Base-by-base conservation (phyloP, 2,113 vertebrate genomes). In the Notothenia rossii region DNA sequence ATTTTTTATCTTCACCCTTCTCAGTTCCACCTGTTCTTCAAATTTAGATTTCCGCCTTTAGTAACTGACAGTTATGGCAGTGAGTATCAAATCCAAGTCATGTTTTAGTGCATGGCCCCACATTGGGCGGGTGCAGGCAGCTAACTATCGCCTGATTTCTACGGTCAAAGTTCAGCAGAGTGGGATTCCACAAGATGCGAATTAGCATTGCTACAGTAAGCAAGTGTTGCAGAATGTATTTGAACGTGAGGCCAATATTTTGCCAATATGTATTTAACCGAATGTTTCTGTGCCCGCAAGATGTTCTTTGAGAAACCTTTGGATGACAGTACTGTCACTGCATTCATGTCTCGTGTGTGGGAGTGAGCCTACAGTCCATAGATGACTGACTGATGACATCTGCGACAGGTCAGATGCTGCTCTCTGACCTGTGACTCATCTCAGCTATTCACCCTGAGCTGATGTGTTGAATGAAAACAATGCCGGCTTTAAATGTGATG, bases 351-450 rank as follows among this genome's bases (percentile, higher is more conserved):
- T 66, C 36, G 0, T 48, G 61, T 61, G 63, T 74, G 54, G 61
- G 25, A 71, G n/a, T 36, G 50, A 55, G 43, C 20, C 60, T 62
- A 53, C 60, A 54, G 68, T 73, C 65, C 60, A 45, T 8, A 56
- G 70, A 86, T 62, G 84, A 77, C 67, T 58, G 25, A 78, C 61
- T 3, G 25, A 70, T 56, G 72, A 83, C 75, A 71, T 55, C 61
- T 81, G 45, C 62, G 55, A 56, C 75, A 77, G 65, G 68, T 63
- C 72, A n/a, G 40, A 79, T 59, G 73, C 50, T 13, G 51, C 51
- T 78, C 53, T 72, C 36, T 72, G 65, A 83, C 83, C 65, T 48
- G 65, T 86, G 85, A 89, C 49, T 86, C 78, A 84, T 67, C 56
- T 29, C 55, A 33, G 66, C 46, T n/a, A 10, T 77, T 36, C 45